Conservation (phyloP, 2,888 invertebrate species). For the Deroplatys truncata region DNA sequence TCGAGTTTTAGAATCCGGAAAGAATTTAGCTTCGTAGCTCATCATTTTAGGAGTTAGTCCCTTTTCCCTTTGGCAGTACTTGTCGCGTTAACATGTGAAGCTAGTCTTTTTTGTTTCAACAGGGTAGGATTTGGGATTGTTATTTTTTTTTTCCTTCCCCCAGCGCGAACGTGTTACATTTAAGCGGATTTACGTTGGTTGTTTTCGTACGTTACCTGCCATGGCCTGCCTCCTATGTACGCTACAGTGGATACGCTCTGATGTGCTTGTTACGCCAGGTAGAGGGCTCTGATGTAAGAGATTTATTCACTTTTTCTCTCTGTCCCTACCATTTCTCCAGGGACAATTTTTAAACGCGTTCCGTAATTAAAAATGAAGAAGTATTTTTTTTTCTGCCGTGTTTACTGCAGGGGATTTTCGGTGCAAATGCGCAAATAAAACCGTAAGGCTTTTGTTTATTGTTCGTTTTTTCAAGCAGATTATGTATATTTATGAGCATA, state of each 20-base stretch:
- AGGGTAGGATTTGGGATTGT: not conserved
- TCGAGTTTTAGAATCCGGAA: too few relatives aligned
- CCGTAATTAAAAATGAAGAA: not conserved
- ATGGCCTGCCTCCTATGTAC: slow-evolving; percentile 3
- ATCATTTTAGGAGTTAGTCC: not conserved
- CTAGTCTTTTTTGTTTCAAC: not conserved
- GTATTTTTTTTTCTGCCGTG: not conserved
- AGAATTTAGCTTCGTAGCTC: not conserved
- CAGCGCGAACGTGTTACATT: not conserved
- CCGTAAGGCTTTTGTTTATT: not conserved
- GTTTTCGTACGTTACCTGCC: not conserved
- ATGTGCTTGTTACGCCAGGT: slow-evolving; percentile 2
- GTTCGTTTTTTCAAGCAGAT: not conserved
- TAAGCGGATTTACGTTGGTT: slow-evolving; percentile 12
- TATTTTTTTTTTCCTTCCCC: not conserved
- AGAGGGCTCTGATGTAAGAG: not conserved
- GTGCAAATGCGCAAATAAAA: not conserved
- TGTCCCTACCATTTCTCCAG: not conserved
- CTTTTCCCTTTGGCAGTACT: not conserved
- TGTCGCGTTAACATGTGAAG: not conserved
- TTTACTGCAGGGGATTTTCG: not conserved
- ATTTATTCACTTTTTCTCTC: not conserved
- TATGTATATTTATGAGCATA: not conserved
- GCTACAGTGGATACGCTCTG: not conserved
- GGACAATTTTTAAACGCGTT: not conserved